Conservation (phyloP, 2,888 invertebrate genomes). For the Dolomedes plantarius region DNA sequence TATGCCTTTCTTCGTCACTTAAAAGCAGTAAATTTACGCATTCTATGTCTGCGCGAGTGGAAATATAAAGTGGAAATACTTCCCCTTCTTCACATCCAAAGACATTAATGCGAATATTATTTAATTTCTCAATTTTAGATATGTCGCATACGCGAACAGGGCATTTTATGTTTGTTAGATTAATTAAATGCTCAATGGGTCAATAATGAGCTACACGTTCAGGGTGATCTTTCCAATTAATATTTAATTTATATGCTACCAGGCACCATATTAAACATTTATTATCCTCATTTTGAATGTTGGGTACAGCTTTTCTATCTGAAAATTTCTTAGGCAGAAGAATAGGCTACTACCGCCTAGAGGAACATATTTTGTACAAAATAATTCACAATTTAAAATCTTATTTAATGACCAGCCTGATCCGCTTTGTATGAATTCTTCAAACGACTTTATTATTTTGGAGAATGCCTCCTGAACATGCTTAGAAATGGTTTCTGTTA, state of each 20-base stretch:
- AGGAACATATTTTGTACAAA: too few species aligned
- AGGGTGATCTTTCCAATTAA: not conserved
- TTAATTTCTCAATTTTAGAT: not conserved
- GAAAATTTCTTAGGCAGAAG: too few species aligned
- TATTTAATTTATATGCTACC: not conserved
- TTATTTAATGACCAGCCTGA: too few species aligned
- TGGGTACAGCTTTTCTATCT: not conserved
- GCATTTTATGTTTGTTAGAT: not conserved
- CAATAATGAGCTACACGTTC: not conserved
- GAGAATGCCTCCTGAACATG: too few species aligned
- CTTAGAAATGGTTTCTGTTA: too few species aligned
- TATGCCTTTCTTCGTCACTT: not conserved
- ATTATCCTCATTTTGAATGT: not conserved
- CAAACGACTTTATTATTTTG: too few species aligned
- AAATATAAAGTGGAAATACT: not conserved
- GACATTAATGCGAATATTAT: not conserved
- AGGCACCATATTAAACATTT: not conserved
- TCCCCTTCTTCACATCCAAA: not conserved
- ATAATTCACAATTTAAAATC: too few species aligned
- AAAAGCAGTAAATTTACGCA: not conserved
- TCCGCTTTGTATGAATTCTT: too few species aligned
- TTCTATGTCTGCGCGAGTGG: not conserved
- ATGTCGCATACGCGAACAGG: not conserved
- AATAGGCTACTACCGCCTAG: too few species aligned
- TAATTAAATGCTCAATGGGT: not conserved